Conservation (phyloP, 2,888 invertebrate species). For the Latrodectus hesperus region DNA sequence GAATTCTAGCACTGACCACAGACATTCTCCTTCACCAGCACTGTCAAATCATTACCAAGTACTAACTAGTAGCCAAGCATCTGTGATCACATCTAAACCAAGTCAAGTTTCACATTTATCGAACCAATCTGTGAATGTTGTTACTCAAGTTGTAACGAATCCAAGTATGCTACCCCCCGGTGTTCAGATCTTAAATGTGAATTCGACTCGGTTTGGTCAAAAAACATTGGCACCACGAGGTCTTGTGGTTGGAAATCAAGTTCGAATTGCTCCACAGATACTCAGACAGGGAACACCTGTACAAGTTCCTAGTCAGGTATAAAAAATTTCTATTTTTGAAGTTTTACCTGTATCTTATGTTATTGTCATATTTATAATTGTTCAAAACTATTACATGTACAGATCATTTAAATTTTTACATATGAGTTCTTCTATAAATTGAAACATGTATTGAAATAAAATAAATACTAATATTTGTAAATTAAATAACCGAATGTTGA, state of each 20-base stretch:
- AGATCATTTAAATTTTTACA: too few species aligned
- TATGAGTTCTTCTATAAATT: too few species aligned
- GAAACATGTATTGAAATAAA: too few species aligned
- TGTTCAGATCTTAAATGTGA: constrained; percentile 87
- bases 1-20: constrained; percentile 22
- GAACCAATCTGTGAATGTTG: constrained; percentile 65
- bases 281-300: constrained; percentile 75
- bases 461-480: too few species aligned
- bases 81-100: constrained; percentile 61
- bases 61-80: constrained; percentile 31
- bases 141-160: constrained; percentile 70
- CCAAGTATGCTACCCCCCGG: constrained; percentile 65
- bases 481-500: too few species aligned
- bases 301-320: constrained; percentile 57
- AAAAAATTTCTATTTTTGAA: background rate
- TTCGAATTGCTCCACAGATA: constrained; percentile 79
- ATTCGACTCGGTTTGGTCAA: constrained; percentile 81
- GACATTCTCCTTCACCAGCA: constrained; percentile 40
- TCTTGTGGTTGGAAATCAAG: constrained; percentile 80
- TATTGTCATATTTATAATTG: background rate
- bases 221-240: constrained; percentile 85
- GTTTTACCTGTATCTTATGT: background rate
- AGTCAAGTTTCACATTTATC: constrained; percentile 36
- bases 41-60: constrained; percentile 60
- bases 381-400: too few species aligned